Evolutionary conservation across 2,888 invertebrate genomes (phyloP), one percentile per base, ranked within the genome.

Genomic region (Pachymerium ferrugineum): DNA sequence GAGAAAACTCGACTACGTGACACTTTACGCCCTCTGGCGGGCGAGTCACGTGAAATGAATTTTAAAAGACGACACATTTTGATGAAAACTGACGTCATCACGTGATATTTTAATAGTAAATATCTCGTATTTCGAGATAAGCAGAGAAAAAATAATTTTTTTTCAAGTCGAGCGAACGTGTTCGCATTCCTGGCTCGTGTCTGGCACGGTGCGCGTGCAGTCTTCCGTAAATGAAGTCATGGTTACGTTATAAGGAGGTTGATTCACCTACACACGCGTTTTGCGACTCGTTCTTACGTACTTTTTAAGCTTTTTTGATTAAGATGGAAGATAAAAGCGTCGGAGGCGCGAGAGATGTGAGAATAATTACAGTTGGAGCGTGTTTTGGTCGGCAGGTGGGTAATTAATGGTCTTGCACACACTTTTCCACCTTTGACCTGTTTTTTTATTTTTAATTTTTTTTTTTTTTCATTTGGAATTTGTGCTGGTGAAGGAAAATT

Each of bases 211-310:
- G 54, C 28, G 54, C 54, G 12, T 25, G 54, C 54, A 54, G 10
- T 54, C 54, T 54, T 54, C 54, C 54, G 54, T 54, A 54, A 54
- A 54, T 54, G 54, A 54, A 54, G 54, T 54, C 54, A 54, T 54
- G 54, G 54, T 28, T 54, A 8, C 25, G 54, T 25, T 54, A 28
- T 54, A 54, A 25, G 25, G 54, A 54, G 54, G 54, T 22, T 54
- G 54, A 54, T 54, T 54, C 54, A 25, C 54, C 54, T 54, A 54
- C 54, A n/a, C n/a, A 54, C 54, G 54, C 22, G 22, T 54, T 54
- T 38, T 54, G 2, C 25, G 25, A 54, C 25, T 54, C 25, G 22
- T 54, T 54, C 28, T 54, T 54, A 54, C 28, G 54, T 54, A 54
- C 25, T 54, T 54, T 54, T 25, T n/a, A n/a, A n/a, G n/a, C n/a